Evolutionary conservation across 2,888 invertebrate species (phyloP), one percentile per base, ranked within the genome.

Genomic region (Willowsia nigromaculata): DNA sequence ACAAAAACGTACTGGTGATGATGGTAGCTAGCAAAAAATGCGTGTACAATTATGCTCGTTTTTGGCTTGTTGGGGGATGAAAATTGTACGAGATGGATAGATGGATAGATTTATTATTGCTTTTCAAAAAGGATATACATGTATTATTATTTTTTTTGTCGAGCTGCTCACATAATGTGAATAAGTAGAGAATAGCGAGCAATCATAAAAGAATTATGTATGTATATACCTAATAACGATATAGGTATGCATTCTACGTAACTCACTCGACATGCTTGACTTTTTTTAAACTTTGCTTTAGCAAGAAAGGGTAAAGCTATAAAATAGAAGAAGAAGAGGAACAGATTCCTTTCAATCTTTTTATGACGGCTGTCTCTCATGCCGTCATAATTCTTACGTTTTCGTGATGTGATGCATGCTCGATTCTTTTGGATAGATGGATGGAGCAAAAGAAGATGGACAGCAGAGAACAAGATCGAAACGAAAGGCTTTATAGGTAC

Each of bases 361-460:
- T 92, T 91, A 92, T 92, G 92, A 92, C 91, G 92, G 91, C 92
- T 92, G 92, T 92, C 92, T 92, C 91, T 92, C 91, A 92, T 90
- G 88, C 90, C 91, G 91, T 92, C 92, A 92, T 92, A 92, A 92
- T 91, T 92, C 90, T 91, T 90, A 68, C 78, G 7, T 65, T 88
- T 83, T 84, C 87, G 88, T 88, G 83, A 84, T 84, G 88, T 88
- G 88, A 88, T 88, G 88, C 88, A 84, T 90, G 90, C 88, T 85
- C 88, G 78, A 82, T 85, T 90, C 87, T 83, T 81, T 65, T 90
- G 83, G 84, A 90, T 86, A 82, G 86, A 90, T 87, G 87, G 90
- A 90, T 82, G 82, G 82, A 82, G 76, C 76, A 50, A 76, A 76
- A 76, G 76, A 76, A 76, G 76, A 76, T 90, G 83, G 87, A 80